Evolutionary conservation across 2,797 vertebrate species (phyloP).

Genomic region (Poecilia wingei): DNA sequence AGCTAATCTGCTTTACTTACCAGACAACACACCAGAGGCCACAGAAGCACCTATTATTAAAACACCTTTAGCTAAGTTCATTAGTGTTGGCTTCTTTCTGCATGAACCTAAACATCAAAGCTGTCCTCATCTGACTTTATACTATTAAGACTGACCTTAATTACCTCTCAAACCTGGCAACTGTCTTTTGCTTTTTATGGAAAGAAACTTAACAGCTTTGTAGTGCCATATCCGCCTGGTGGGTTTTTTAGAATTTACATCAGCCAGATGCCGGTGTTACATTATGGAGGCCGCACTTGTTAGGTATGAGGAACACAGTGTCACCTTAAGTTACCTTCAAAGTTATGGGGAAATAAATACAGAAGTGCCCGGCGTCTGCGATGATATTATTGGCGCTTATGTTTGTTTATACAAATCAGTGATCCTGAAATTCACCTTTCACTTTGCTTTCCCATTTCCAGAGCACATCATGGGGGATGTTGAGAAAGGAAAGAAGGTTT

Average conservation of each 20-base stretch:
- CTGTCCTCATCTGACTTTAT: background rate
- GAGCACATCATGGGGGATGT: constrained; percentile 79
- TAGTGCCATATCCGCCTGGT: background rate
- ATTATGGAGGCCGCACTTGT: fast-evolving
- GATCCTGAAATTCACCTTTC: background rate
- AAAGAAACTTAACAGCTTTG: background rate
- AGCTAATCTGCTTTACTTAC: constrained; percentile 11
- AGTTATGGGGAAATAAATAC: constrained; percentile 7
- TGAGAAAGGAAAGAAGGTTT: constrained; percentile 84
- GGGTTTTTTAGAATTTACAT: constrained; percentile 14
- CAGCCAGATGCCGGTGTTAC: background rate
- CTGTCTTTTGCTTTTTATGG: background rate
- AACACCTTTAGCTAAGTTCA: constrained; percentile 1
- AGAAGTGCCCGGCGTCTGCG: background rate
- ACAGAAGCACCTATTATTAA: background rate
- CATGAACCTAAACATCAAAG: background rate
- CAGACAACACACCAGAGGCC: background rate
- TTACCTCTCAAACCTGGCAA: background rate
- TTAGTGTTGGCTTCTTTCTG: background rate
- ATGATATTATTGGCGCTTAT: background rate
- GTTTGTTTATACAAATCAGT: background rate
- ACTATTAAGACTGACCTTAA: background rate
- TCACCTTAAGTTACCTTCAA: constrained; percentile 63
- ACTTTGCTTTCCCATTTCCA: background rate
- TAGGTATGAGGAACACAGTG: background rate